Evolutionary conservation across 2,113 vertebrate genomes (phyloP).

Genomic region (Barnardius zonarius): DNA sequence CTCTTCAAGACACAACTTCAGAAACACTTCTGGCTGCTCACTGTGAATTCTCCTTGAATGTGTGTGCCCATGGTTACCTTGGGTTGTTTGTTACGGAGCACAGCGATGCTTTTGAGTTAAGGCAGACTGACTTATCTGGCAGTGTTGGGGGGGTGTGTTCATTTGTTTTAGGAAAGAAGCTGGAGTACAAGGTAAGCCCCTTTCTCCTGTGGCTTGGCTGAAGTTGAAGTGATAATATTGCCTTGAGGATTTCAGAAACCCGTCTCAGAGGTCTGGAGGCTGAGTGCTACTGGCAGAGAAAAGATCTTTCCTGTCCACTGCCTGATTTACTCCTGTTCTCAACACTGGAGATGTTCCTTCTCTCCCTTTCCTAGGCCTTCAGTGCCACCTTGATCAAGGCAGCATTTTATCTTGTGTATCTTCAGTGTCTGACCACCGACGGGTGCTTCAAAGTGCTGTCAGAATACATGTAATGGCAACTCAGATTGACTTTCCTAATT

Average conservation of each 20-base stretch:
- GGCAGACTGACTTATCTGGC: not conserved
- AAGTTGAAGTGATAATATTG: not conserved
- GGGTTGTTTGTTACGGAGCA: not conserved
- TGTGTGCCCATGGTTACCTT: accelerated
- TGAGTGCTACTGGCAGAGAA: not conserved
- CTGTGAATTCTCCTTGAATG: not conserved
- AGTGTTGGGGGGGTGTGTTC: not conserved
- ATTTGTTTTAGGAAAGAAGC: not conserved
- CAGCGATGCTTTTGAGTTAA: not conserved
- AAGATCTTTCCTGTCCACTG: not conserved
- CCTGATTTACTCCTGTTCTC: not conserved
- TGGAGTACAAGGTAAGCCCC: accelerated
- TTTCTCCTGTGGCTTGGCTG: not conserved
- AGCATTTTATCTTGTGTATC: not conserved
- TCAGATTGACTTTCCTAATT: not conserved
- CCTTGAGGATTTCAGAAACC: not conserved
- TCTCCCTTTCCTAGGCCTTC: not conserved
- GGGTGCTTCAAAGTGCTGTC: not conserved
- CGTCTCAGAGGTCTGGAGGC: not conserved
- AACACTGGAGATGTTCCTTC: not conserved
- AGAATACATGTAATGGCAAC: not conserved
- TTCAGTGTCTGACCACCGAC: not conserved
- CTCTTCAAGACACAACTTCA: not conserved
- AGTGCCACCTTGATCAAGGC: accelerated
- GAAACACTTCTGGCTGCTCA: not conserved